Evolutionary conservation across 2,888 invertebrate species (phyloP).

Genomic region (Acholoe squamosa): DNA sequence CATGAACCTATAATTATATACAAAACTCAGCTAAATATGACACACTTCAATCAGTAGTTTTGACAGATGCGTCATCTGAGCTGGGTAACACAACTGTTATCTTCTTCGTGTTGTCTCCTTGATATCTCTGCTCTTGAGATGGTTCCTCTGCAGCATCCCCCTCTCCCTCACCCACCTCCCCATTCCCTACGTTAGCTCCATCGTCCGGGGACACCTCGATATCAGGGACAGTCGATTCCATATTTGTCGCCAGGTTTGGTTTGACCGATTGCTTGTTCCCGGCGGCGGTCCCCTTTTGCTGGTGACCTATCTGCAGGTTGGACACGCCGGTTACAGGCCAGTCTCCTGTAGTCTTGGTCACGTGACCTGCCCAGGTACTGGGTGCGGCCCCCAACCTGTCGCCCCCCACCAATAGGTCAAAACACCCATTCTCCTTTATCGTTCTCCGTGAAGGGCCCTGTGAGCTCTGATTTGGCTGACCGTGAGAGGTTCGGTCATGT

Average conservation of each 20-base stretch:
- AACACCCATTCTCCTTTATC: not conserved
- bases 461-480: not conserved
- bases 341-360: not conserved
- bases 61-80: not conserved
- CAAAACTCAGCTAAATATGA: not conserved
- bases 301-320: conserved; percentile 1
- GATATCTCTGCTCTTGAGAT: too few species aligned
- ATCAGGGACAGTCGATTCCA: not conserved
- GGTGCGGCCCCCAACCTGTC: not conserved
- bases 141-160: not conserved
- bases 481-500: not conserved
- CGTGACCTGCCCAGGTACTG: not conserved
- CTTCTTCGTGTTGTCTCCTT: not conserved
- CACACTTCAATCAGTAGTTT: not conserved
- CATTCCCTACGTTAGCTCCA: not conserved
- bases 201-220: not conserved
- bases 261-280: conserved; percentile 28
- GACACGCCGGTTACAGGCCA: conserved; percentile 8
- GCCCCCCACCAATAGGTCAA: conserved; percentile 14
- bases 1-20: not conserved
- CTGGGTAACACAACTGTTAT: conserved; percentile 34
- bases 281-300: not conserved
- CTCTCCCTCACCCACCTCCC: not conserved
- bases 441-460: not conserved
- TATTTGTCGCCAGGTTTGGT: not conserved